Percentiles rank a stretch among this genome's conserved stretches.
phyloP scores from a whole-genome alignment of 2,113 vertebrate genomes.

The Spheniscus mendiculus region DNA sequence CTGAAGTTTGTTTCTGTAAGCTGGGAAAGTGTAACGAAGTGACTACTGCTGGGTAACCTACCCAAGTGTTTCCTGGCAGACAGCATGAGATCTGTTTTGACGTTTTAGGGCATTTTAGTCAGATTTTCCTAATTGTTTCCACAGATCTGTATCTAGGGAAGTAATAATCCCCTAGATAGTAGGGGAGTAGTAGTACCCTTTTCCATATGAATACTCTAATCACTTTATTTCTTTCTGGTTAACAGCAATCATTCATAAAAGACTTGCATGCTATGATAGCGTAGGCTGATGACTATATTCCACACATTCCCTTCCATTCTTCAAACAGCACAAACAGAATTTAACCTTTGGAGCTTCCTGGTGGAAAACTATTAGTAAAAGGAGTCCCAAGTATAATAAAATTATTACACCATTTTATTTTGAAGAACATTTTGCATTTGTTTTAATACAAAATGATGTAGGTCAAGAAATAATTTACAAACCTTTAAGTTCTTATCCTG shows the following conservation, averaged over 20 bases:
- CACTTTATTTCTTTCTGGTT: background rate
- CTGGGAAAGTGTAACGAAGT: background rate
- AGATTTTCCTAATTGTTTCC: background rate
- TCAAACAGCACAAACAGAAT: background rate
- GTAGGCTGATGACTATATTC: background rate
- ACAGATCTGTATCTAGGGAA: background rate
- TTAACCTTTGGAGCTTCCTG: background rate
- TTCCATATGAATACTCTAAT: background rate
- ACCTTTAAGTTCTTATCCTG: slow-evolving; percentile 77
- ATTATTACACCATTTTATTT: slow-evolving; percentile 78
- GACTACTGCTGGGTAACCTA: background rate
- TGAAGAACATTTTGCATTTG: slow-evolving; percentile 79
- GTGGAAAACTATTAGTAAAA: slow-evolving; percentile 5
- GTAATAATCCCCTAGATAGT: background rate
- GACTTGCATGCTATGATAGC: background rate
- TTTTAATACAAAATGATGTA: slow-evolving; percentile 81
- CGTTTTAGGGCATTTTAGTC: background rate
- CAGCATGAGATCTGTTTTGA: background rate
- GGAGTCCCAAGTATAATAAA: slow-evolving; percentile 64
- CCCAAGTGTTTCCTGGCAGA: background rate
- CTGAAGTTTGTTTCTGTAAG: background rate
- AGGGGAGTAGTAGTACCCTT: background rate
- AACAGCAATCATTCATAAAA: background rate
- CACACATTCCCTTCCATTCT: background rate
- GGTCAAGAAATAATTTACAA: slow-evolving; percentile 83